Percentiles rank a stretch among this genome's conserved stretches.
Conservation (phyloP, 2,113 vertebrate species). For the Cinclus cinclus region DNA sequence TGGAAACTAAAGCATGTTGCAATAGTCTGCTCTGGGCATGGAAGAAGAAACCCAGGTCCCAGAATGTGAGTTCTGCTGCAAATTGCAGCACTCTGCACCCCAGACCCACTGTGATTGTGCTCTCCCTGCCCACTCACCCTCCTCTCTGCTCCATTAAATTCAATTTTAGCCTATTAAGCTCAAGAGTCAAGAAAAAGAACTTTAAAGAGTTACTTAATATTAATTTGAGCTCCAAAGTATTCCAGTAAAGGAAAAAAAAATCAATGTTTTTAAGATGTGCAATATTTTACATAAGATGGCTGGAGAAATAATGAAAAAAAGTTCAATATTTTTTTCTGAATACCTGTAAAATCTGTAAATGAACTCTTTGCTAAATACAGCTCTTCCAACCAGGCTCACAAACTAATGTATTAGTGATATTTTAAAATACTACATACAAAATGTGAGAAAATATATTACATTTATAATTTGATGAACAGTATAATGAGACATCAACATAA, state of each 20-base stretch:
- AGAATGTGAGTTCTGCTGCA: neutral
- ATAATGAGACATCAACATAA: neutral
- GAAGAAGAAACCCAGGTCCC: neutral
- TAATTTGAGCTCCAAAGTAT: neutral
- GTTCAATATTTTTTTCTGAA: neutral
- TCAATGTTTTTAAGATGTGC: neutral
- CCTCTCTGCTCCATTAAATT: neutral
- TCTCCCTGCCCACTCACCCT: neutral
- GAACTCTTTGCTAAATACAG: neutral
- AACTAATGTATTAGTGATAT: neutral
- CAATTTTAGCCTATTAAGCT: neutral
- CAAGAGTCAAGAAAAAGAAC: neutral
- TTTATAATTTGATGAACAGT: neutral
- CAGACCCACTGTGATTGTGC: rapidly evolving
- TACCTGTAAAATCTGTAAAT: neutral
- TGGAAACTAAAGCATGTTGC: neutral
- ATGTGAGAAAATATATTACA: neutral
- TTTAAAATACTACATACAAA: neutral
- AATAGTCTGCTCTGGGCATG: neutral
- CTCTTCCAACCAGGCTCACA: neutral
- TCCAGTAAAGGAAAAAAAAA: neutral
- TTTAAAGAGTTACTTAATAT: slow-evolving; percentile 18
- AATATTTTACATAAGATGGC: neutral
- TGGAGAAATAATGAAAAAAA: neutral
- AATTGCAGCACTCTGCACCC: neutral